A percentile compares a stretch with the other conserved stretches of the same genome.
Evolutionary conservation across 2,797 vertebrate species (phyloP).

Genomic region (Simalia tracyae): DNA sequence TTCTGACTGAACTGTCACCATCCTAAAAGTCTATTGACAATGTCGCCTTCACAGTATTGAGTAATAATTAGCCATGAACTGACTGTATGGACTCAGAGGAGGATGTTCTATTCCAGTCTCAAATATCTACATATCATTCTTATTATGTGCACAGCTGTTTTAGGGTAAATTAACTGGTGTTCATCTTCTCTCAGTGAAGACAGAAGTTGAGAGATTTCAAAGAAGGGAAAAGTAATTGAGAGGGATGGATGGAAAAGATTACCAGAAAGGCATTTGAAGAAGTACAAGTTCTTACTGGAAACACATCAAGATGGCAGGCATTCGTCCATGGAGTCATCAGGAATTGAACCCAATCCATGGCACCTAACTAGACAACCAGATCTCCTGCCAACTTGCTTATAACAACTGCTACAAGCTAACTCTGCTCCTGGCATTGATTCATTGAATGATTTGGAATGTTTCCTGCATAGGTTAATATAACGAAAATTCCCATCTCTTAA

Average conservation of each 20-base stretch:
- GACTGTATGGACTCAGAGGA: not conserved
- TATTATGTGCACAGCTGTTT: not conserved
- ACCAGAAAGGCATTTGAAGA: not conserved
- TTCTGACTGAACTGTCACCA: not conserved
- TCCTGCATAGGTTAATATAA: not conserved
- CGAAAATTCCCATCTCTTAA: not conserved
- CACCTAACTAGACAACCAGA: not conserved
- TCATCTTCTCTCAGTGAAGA: not conserved
- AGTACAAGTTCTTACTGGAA: not conserved
- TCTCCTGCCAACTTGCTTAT: not conserved
- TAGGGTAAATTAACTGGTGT: not conserved
- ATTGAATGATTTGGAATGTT: not conserved
- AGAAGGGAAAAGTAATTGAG: not conserved
- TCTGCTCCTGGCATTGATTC: not conserved
- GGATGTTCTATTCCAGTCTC: not conserved
- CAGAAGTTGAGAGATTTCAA: not conserved
- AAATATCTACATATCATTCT: not conserved
- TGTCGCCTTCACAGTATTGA: not conserved
- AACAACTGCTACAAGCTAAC: not conserved
- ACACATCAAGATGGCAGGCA: not conserved
- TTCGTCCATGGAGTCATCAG: not conserved
- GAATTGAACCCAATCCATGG: not conserved
- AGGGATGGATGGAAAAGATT: too few relatives aligned
- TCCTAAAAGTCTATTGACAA: not conserved
- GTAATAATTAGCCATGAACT: not conserved